A percentile compares a stretch with the other conserved stretches of the same genome.
These are phyloP conservation scores for Sebastes iracundus DNA, from an alignment of 2,797 vertebrate genomes.

Conservation along the genomic window DNA sequence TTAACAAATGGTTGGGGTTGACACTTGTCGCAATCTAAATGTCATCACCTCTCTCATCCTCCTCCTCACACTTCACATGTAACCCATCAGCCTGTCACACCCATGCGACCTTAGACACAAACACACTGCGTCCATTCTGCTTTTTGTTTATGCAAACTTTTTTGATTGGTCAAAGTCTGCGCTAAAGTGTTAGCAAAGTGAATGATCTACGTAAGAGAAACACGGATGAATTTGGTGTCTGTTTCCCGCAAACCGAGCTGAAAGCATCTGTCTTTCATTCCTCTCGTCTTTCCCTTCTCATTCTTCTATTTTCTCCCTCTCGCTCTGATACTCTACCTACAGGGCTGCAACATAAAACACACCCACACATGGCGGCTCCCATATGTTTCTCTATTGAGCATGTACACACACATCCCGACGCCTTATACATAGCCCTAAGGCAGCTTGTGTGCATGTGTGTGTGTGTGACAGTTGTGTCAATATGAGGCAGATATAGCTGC, in stretches of 20 bases:
- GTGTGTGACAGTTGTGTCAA: conserved; percentile 62
- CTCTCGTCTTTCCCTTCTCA: neutral
- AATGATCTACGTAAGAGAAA: neutral
- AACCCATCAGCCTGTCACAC: neutral
- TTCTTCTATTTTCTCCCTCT: neutral
- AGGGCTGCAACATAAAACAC: conserved; percentile 39
- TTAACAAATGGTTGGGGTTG: conserved; percentile 5
- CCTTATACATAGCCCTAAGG: conserved; percentile 28
- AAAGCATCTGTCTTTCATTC: neutral
- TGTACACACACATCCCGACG: neutral
- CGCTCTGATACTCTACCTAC: conserved; percentile 34
- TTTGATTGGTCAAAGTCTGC: neutral
- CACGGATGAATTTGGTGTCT: neutral
- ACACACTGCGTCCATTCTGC: neutral
- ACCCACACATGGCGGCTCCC: conserved; percentile 30
- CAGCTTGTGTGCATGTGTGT: conserved; percentile 7
- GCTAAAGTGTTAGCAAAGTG: neutral
- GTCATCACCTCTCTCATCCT: conserved; percentile 20
- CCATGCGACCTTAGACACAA: neutral
- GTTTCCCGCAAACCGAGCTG: neutral
- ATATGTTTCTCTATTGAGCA: conserved; percentile 45
- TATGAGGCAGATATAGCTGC: conserved; percentile 51
- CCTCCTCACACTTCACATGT: conserved; percentile 1
- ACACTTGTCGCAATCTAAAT: conserved; percentile 21
- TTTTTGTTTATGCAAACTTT: neutral